Evolutionary conservation across 2,797 vertebrate species (phyloP).

Genomic region (Halcyon chelicuti): DNA sequence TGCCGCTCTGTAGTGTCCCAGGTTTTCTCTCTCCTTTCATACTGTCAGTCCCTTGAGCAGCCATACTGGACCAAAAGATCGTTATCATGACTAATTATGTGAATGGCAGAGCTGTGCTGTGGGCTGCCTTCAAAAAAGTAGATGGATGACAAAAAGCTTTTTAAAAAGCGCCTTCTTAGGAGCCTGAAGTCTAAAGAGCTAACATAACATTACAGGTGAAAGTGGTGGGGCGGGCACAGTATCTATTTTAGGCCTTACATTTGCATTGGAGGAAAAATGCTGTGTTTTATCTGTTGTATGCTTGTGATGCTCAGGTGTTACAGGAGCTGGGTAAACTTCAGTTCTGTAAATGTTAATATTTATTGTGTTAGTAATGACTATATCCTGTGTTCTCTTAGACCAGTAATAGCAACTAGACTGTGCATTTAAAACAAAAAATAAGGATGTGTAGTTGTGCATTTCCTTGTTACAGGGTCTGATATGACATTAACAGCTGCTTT

Average conservation of each 20-base stretch:
- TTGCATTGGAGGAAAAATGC: not conserved
- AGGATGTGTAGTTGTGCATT: not conserved
- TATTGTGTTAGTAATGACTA: not conserved
- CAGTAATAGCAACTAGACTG: not conserved
- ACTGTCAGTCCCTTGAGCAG: not conserved
- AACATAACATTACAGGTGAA: not conserved
- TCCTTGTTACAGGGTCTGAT: not conserved
- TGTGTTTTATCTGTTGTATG: not conserved
- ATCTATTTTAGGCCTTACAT: not conserved
- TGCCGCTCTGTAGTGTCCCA: fast-evolving
- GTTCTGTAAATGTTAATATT: not conserved
- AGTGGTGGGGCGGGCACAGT: not conserved
- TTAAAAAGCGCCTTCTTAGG: not conserved
- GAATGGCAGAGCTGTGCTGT: not conserved
- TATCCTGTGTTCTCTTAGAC: not conserved
- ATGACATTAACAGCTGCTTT: not conserved
- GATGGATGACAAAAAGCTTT: not conserved
- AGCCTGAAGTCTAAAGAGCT: not conserved
- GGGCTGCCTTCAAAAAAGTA: not conserved
- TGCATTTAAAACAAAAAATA: not conserved
- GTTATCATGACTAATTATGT: not conserved
- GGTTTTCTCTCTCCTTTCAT: not conserved
- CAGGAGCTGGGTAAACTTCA: not conserved
- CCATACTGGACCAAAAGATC: not conserved
- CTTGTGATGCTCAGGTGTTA: not conserved